Percentiles rank a stretch among this genome's conserved stretches.
Conservation (phyloP, 2,113 vertebrate species). For the Calonectris borealis region DNA sequence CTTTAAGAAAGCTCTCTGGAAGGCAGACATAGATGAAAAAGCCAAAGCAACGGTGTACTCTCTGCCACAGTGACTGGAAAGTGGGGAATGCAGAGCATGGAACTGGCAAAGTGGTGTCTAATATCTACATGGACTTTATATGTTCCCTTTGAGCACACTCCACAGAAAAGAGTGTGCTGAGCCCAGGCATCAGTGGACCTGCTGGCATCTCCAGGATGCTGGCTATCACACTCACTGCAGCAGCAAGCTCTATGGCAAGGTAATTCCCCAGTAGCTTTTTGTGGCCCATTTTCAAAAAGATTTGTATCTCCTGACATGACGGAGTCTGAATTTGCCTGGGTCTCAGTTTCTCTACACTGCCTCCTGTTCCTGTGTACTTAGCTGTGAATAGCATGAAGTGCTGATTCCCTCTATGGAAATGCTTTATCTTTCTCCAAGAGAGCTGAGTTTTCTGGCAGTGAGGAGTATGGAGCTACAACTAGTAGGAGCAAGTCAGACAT, state of each 20-base stretch:
- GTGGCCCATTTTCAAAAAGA: not conserved
- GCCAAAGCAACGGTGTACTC: not conserved
- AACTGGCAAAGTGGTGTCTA: not conserved
- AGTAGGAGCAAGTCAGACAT: not conserved
- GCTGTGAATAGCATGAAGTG: not conserved
- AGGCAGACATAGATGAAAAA: not conserved
- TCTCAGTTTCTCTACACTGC: not conserved
- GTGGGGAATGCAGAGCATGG: not conserved
- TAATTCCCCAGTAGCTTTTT: not conserved
- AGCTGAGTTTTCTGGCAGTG: not conserved
- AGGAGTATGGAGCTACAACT: not conserved
- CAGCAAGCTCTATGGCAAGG: not conserved
- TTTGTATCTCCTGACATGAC: not conserved
- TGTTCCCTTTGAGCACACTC: not conserved
- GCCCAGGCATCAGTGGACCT: not conserved
- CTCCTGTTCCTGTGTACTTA: not conserved
- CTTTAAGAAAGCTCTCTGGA: not conserved
- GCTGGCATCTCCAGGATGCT: not conserved
- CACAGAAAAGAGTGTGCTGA: not conserved
- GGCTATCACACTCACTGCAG: not conserved
- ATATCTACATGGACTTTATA: not conserved
- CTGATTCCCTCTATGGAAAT: not conserved
- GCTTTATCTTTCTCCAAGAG: not conserved
- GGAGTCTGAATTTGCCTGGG: not conserved
- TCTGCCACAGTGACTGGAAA: not conserved